A percentile compares a stretch with the other conserved stretches of the same genome.
phyloP scores from a whole-genome alignment of 2,113 vertebrate species.

The Empidonax alnorum region DNA sequence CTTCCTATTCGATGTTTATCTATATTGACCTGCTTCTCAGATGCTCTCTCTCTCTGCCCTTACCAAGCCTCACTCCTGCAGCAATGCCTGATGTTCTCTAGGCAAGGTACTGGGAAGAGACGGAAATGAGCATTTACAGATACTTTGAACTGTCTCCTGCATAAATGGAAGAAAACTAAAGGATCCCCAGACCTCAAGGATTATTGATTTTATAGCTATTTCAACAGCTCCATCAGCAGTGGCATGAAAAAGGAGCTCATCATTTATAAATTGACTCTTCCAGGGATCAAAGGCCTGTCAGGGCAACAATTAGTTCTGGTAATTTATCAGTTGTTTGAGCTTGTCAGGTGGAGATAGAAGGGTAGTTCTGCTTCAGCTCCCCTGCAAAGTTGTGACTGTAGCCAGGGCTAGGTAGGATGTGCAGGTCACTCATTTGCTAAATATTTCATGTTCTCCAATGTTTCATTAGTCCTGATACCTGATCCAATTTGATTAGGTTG shows the following conservation, averaged over 20 bases:
- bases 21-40: neutral
- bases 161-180: conserved; percentile 7
- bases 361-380: conserved; percentile 42
- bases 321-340: conserved; percentile 41
- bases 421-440: neutral
- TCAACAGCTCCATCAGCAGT: neutral
- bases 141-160: conserved; percentile 20
- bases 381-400: neutral
- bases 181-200: neutral
- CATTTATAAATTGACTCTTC: conserved; percentile 17
- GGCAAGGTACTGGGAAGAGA: neutral
- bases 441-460: neutral
- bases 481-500: neutral
- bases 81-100: neutral
- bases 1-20: neutral
- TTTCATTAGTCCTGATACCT: neutral
- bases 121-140: neutral
- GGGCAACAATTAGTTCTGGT: conserved; percentile 16
- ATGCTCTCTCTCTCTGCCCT: neutral
- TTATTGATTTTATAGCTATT: conserved; percentile 16
- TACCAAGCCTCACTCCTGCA: neutral
- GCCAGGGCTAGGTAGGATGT: neutral
- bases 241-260: conserved; percentile 5
- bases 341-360: conserved; percentile 43
- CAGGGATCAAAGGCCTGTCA: conserved; percentile 42